phyloP scores from a whole-genome alignment of 1,140 invertebrate genomes.

The Drosophila nasuta region DNA sequence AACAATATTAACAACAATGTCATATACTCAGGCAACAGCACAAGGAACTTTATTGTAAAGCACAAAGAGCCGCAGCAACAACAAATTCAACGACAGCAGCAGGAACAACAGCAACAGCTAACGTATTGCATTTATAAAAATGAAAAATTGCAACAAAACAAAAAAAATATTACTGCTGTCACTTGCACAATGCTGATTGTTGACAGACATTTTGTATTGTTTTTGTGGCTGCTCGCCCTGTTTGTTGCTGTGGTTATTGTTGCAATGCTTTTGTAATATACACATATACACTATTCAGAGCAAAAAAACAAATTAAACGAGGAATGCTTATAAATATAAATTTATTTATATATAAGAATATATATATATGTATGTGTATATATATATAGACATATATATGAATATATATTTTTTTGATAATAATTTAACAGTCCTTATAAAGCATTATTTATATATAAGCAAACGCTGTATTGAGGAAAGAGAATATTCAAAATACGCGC shows the following conservation, averaged over 20 bases:
- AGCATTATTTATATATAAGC: conserved; percentile 44
- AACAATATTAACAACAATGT: conserved; percentile 30
- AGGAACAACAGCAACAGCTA: conserved; percentile 39
- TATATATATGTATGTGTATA: conserved; percentile 34
- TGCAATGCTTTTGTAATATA: conserved; percentile 68
- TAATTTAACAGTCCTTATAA: conserved; percentile 60
- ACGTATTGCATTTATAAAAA: conserved; percentile 71
- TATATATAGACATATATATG: conserved; percentile 35
- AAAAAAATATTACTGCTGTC: conserved; percentile 46
- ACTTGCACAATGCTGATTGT: conserved; percentile 49
- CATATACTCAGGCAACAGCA: conserved; percentile 61
- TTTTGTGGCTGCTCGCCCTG: conserved; percentile 49
- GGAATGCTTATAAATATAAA: conserved; percentile 63
- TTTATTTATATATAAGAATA: conserved; percentile 42
- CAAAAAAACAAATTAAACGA: conserved; percentile 58
- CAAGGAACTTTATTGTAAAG: conserved; percentile 67
- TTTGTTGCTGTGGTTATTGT: conserved; percentile 40
- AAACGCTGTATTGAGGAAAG: conserved; percentile 31
- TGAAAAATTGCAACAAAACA: conserved; percentile 52
- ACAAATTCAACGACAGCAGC: conserved; percentile 42
- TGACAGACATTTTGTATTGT: conserved; percentile 46
- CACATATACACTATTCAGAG: conserved; percentile 48
- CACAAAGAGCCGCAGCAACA: conserved; percentile 48
- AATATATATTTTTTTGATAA: conserved; percentile 77
- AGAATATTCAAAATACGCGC: conserved; percentile 34